Conservation (phyloP, 2,113 vertebrate species). For the Parus major region DNA sequence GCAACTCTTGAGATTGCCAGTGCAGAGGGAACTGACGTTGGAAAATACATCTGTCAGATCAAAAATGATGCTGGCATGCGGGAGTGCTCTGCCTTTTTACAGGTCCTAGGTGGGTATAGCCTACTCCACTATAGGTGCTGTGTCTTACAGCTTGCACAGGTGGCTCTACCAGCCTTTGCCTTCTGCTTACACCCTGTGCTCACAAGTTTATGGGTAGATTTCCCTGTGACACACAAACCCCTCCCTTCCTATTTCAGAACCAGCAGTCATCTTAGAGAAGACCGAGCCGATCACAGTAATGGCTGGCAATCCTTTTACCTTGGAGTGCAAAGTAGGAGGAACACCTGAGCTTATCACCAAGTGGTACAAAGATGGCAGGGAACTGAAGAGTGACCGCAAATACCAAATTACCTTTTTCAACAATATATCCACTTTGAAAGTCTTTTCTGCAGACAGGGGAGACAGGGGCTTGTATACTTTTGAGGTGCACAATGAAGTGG, state of each 20-base stretch:
- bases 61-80: constrained; percentile 95
- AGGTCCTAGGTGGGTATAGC: constrained; percentile 90
- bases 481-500: constrained; percentile 94
- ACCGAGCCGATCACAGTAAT: constrained; percentile 92
- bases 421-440: constrained; percentile 87
- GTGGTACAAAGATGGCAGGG: constrained; percentile 93
- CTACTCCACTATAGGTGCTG: background rate
- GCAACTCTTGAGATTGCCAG: constrained; percentile 83
- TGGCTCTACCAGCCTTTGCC: background rate
- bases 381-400: constrained; percentile 87
- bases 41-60: constrained; percentile 93
- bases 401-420: constrained; percentile 90
- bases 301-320: constrained; percentile 86
- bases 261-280: constrained; percentile 92
- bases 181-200: background rate
- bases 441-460: constrained; percentile 85
- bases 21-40: constrained; percentile 81
- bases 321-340: constrained; percentile 91
- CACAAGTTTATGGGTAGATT: background rate
- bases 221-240: background rate
- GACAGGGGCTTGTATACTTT: constrained; percentile 91
- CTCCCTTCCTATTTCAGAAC: constrained; percentile 84
- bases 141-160: background rate
- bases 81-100: constrained; percentile 89
- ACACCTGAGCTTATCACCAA: constrained; percentile 91